phyloP scores from a whole-genome alignment of 1,140 invertebrate species.

The Euglossa dilemma region DNA sequence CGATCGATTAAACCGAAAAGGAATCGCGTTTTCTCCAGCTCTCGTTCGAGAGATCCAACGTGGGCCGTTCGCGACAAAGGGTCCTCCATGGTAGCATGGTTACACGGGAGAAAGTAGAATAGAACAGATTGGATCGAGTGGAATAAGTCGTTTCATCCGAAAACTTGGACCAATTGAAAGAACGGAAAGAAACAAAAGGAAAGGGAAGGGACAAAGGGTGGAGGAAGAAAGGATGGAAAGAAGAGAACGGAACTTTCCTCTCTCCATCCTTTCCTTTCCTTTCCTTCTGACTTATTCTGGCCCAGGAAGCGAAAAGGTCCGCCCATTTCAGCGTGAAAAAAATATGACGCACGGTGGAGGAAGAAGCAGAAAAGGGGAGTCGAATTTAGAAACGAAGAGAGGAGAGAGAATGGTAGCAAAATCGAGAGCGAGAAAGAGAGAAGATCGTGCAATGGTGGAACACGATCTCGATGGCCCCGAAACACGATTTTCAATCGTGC shows the following conservation, averaged over 20 bases:
- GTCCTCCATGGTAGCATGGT: background rate
- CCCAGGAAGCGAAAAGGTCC: slow-evolving; percentile 54
- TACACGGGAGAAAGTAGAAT: slow-evolving; percentile 13
- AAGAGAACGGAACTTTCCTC: slow-evolving; percentile 40
- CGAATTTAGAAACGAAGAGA: slow-evolving; percentile 2
- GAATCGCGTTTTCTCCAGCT: slow-evolving; percentile 14
- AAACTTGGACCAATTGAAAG: slow-evolving; percentile 61
- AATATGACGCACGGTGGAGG: background rate
- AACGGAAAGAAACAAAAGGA: slow-evolving; percentile 8
- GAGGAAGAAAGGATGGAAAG: background rate
- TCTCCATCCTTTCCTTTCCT: slow-evolving; percentile 16
- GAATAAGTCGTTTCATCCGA: slow-evolving; percentile 54
- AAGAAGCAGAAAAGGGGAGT: background rate
- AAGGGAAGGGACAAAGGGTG: slow-evolving; percentile 20
- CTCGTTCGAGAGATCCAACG: background rate
- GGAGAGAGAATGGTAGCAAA: slow-evolving; percentile 15
- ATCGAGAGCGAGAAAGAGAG: slow-evolving; percentile 24
- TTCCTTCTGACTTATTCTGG: slow-evolving; percentile 2
- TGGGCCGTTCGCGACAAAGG: slow-evolving; percentile 13
- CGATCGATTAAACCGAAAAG: slow-evolving; percentile 40
- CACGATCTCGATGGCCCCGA: slow-evolving; percentile 59
- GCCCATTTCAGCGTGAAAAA: slow-evolving; percentile 54
- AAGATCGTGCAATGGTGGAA: slow-evolving; percentile 60
- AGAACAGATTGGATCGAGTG: slow-evolving; percentile 58
- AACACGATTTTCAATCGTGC: slow-evolving; percentile 65